phyloP scores from a whole-genome alignment of 2,888 invertebrate genomes.

The Pogonocherus hispidulus region DNA sequence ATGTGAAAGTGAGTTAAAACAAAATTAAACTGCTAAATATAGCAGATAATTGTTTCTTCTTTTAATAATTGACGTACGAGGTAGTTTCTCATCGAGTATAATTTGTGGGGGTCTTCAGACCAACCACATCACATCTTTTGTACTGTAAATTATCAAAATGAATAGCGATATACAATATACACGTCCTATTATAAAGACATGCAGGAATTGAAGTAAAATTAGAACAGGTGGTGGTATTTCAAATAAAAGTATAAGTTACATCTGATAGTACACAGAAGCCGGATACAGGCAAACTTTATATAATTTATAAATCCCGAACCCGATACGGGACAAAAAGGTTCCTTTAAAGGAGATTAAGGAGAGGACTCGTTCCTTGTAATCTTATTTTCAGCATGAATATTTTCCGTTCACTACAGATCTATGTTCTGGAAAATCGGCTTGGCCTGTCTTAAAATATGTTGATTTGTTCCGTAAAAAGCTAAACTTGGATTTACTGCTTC shows the following conservation, averaged over 20 bases:
- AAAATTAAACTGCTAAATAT: too few species aligned
- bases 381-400: constrained; percentile 63
- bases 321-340: constrained; percentile 43
- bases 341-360: constrained; percentile 60
- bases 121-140: too few species aligned
- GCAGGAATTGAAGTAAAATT: too few species aligned
- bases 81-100: too few species aligned
- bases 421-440: constrained; percentile 31
- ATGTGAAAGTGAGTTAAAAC: too few species aligned
- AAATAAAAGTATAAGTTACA: background rate
- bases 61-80: too few species aligned
- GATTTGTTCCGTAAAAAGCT: constrained; percentile 35
- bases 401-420: constrained; percentile 41
- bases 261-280: constrained; percentile 19
- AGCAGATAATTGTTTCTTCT: too few species aligned
- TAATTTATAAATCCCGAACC: constrained; percentile 39
- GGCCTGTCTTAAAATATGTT: constrained; percentile 39
- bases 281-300: constrained; percentile 29
- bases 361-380: constrained; percentile 55
- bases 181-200: too few species aligned
- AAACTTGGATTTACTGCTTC: constrained; percentile 40
- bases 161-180: too few species aligned
- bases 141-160: too few species aligned
- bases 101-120: too few species aligned
- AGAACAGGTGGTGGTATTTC: too few species aligned